These are phyloP conservation scores for Anolis sagrei DNA, from an alignment of 2,113 vertebrate species.

Conservation along the genomic window DNA sequence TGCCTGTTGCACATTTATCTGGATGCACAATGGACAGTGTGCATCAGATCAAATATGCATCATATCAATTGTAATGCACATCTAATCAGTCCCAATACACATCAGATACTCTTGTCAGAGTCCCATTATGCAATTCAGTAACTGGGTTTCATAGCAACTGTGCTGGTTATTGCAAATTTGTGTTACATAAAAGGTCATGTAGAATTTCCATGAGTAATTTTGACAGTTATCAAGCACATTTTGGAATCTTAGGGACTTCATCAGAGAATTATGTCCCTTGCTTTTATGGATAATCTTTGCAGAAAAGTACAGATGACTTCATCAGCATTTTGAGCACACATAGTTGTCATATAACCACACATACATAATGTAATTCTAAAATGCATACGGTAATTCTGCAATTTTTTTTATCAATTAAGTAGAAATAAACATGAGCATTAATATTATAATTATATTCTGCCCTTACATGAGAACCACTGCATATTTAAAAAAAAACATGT, in stretches of 20 bases:
- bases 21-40: too few species aligned
- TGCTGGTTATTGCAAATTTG: too few species aligned
- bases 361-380: neutral
- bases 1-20: too few species aligned
- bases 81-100: too few species aligned
- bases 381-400: too few species aligned
- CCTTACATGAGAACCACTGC: neutral
- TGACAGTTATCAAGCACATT: neutral
- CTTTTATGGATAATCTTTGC: conserved; percentile 33
- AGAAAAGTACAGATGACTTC: conserved; percentile 53
- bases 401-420: conserved; percentile 40
- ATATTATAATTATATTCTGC: conserved; percentile 24
- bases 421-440: conserved; percentile 36
- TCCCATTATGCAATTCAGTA: too few species aligned
- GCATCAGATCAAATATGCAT: too few species aligned
- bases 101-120: too few species aligned
- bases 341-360: neutral
- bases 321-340: conserved; percentile 43
- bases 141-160: too few species aligned
- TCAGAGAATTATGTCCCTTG: neutral
- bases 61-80: too few species aligned
- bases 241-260: neutral
- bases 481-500: neutral
- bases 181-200: too few species aligned
- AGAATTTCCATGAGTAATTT: neutral